phyloP scores from a whole-genome alignment of 2,888 invertebrate genomes.

The Pteria penguin region DNA sequence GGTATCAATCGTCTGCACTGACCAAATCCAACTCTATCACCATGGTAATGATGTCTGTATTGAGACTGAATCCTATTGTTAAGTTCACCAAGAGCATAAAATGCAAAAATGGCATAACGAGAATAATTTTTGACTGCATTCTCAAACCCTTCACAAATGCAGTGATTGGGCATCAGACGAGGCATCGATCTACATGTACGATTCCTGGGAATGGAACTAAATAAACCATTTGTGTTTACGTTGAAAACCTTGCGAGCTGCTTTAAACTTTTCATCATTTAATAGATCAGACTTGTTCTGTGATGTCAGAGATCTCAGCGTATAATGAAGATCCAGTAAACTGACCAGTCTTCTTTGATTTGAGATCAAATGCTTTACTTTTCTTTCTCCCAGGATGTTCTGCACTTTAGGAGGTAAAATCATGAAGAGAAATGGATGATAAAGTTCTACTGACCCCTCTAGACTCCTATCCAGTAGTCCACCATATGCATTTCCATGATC shows the following conservation, averaged over 20 bases:
- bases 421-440: conserved; percentile 69
- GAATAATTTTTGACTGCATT: conserved; percentile 40
- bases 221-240: conserved; percentile 54
- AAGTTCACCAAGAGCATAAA: conserved; percentile 63
- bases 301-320: conserved; percentile 41
- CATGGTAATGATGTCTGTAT: conserved; percentile 30
- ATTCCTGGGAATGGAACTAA: conserved; percentile 46
- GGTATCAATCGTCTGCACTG: conserved; percentile 56
- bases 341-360: conserved; percentile 64
- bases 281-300: neutral
- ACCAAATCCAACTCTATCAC: conserved; percentile 48
- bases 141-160: conserved; percentile 69
- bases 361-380: conserved; percentile 47
- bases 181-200: conserved; percentile 65
- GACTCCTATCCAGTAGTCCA: conserved; percentile 51
- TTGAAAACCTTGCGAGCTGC: conserved; percentile 31
- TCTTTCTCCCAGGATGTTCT: conserved; percentile 46
- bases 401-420: conserved; percentile 58
- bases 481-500: conserved; percentile 75
- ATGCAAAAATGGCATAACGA: conserved; percentile 56
- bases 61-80: conserved; percentile 65
- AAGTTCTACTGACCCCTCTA: conserved; percentile 64
- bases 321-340: conserved; percentile 66
- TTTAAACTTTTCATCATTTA: neutral
- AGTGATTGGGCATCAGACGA: conserved; percentile 63